Conservation (phyloP, 2,797 vertebrate species). For the Darevskia mixta region DNA sequence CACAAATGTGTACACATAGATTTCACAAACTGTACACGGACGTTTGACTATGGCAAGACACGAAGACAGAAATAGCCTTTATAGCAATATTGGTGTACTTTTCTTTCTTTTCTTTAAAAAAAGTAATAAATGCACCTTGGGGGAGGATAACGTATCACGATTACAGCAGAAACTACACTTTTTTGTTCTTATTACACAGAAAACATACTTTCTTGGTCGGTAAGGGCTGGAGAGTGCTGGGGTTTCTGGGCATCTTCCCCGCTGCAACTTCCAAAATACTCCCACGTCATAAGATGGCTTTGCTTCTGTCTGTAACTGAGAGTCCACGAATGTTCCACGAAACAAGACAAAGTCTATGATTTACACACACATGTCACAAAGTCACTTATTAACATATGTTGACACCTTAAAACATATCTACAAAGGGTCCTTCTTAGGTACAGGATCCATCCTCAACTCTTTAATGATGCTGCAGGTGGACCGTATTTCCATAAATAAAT, state of each 20-base stretch:
- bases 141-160: constrained; percentile 70
- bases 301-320: constrained; percentile 37
- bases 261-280: constrained; percentile 51
- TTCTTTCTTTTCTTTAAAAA: constrained; percentile 64
- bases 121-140: constrained; percentile 68
- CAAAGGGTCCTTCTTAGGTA: constrained; percentile 63
- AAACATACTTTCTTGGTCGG: constrained; percentile 66
- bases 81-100: constrained; percentile 54
- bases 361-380: constrained; percentile 52
- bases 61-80: constrained; percentile 72
- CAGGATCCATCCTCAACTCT: constrained; percentile 53
- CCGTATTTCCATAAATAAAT: constrained; percentile 74
- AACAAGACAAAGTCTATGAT: constrained; percentile 43
- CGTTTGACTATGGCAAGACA: constrained; percentile 70
- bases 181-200: constrained; percentile 73
- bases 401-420: constrained; percentile 43
- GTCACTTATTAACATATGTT: constrained; percentile 54
- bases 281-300: neutral
- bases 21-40: constrained; percentile 76
- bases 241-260: neutral
- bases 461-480: constrained; percentile 53
- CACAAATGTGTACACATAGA: constrained; percentile 61
- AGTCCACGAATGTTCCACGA: constrained; percentile 45
- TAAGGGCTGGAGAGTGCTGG: constrained; percentile 10
- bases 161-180: constrained; percentile 72